These are phyloP conservation scores for Dryadula phaetusa DNA, from an alignment of 2,888 invertebrate genomes.

Conservation along the genomic window DNA sequence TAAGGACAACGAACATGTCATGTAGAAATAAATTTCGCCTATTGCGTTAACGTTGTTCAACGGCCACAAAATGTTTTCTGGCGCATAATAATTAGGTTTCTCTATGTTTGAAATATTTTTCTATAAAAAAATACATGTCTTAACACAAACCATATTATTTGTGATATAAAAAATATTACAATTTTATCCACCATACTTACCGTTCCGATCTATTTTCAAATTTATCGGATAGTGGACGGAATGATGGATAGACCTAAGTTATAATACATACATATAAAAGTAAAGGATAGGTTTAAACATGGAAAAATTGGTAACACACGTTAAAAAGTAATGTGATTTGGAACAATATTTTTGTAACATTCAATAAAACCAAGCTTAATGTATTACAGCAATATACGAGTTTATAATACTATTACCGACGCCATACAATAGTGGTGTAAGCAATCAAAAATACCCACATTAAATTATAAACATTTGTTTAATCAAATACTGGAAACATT, in stretches of 20 bases:
- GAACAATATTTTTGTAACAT: background rate
- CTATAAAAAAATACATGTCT: too few relatives aligned
- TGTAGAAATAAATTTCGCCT: slow-evolving; percentile 61
- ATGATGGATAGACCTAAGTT: too few relatives aligned
- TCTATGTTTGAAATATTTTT: background rate
- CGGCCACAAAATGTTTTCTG: slow-evolving; percentile 35
- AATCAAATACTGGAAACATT: too few relatives aligned
- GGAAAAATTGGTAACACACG: background rate
- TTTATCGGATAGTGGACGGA: background rate
- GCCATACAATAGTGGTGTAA: background rate
- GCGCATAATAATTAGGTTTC: slow-evolving; percentile 8
- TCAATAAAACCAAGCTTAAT: background rate
- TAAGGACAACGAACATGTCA: slow-evolving; percentile 51
- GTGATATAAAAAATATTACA: background rate
- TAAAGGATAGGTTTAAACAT: too few relatives aligned
- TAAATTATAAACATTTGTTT: too few relatives aligned
- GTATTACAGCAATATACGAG: background rate
- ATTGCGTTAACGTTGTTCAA: slow-evolving; percentile 55
- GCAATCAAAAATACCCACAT: slow-evolving; percentile 6
- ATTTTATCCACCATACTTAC: background rate
- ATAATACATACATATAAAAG: too few relatives aligned
- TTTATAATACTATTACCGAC: slow-evolving; percentile 18
- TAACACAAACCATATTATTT: too few relatives aligned
- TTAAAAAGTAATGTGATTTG: background rate
- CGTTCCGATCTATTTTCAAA: background rate